Base-by-base conservation (phyloP, 2,888 invertebrate species). In the Luffia ferchaultella region DNA sequence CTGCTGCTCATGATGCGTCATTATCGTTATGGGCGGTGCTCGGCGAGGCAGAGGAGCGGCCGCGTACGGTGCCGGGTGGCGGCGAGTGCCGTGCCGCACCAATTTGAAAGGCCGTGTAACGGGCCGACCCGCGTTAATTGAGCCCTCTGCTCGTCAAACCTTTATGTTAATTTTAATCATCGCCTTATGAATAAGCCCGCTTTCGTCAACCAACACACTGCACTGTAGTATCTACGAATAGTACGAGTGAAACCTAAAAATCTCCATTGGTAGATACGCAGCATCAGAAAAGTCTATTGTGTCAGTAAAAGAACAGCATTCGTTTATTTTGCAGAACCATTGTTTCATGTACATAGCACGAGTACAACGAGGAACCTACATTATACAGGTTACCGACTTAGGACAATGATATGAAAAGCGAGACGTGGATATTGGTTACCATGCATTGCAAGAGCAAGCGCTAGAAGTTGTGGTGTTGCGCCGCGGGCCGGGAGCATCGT, bases 121-220 rank as follows among this genome's bases (percentile, higher is more conserved):
- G 72, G 75, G 74, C 68, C 62, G 68, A 66, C 63, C 70, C 68
- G 65, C 62, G 64, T 69, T 74, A 75, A 74, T 75, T 73, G 70
- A 66, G 66, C 66, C 64, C 63, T 62, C 60, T 56, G 57, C 62
- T 61, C 62, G 63, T 62, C 63, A 64, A 70, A 67, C 67, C 65
- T 67, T 73, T 67, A 66, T 61, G 64, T 58, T 57, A 62, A 68
- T 67, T 60, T 59, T 64, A 56, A 53, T 58, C 59, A 59, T 51
- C 50, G 20, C 40, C 42, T 50, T 46, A 46, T 20, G 46, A 20
- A 45, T 45, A n/a, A 40, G 41, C 42, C 42, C 16, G 43, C 18
- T n/a, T 20, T 16, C 19, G 18, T 45, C 20, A 20, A 19, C 15
- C 30, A 12, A 30, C 30, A 12, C 30, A 12, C 30, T 30, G 30